These are phyloP conservation scores for Creontiades dilutus DNA, from an alignment of 2,888 invertebrate genomes.

Conservation along the genomic window DNA sequence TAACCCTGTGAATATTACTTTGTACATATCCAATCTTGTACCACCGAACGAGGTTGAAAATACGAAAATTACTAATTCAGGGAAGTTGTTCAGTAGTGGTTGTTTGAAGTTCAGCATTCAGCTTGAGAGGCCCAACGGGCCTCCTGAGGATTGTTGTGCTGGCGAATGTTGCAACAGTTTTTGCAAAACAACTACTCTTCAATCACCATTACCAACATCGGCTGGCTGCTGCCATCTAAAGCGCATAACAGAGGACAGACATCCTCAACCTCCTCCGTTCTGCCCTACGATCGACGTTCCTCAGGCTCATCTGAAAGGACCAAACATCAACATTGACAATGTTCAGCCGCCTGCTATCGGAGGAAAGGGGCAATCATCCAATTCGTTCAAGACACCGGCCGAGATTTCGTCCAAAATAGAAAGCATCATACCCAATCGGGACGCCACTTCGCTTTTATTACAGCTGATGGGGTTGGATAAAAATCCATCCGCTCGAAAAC, in stretches of 20 bases:
- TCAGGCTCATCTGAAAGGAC: neutral
- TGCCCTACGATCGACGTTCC: neutral
- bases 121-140: slow-evolving; percentile 32
- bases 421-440: neutral
- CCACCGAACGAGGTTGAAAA: slow-evolving; percentile 47
- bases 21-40: slow-evolving; percentile 54
- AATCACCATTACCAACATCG: neutral
- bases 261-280: neutral
- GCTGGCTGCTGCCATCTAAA: neutral
- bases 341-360: neutral
- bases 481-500: neutral
- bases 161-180: neutral
- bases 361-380: neutral
- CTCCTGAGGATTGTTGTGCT: slow-evolving; percentile 14
- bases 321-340: neutral
- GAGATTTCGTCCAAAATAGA: neutral
- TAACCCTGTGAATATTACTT: slow-evolving; percentile 44
- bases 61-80: slow-evolving; percentile 51
- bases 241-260: neutral
- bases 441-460: slow-evolving; percentile 23
- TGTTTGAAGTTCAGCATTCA: slow-evolving; percentile 62
- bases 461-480: slow-evolving; percentile 33
- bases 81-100: slow-evolving; percentile 45
- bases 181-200: neutral
- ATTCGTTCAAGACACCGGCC: neutral